Conservation (phyloP, 1,140 invertebrate genomes). For the Yoshiicerus persimilis region DNA sequence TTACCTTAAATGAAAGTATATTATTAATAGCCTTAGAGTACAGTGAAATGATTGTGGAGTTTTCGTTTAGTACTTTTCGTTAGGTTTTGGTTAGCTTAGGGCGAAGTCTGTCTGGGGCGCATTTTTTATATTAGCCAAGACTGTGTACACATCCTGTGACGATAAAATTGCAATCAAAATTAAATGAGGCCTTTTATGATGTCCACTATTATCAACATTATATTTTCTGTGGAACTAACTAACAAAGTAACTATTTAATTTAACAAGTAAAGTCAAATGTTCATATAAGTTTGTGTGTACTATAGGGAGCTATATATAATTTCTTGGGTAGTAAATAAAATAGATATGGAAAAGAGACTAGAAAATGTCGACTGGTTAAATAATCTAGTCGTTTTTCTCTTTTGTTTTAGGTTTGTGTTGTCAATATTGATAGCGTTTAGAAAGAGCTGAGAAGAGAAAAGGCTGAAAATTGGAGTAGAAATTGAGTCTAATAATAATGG, state of each 20-base stretch:
- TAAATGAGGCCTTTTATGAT: not conserved
- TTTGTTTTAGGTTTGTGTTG: not conserved
- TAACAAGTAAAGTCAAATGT: not conserved
- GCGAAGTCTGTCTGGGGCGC: not conserved
- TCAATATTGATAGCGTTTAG: not conserved
- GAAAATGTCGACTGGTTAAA: too few species aligned
- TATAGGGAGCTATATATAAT: too few species aligned
- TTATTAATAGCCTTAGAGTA: not conserved
- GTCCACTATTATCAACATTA: not conserved
- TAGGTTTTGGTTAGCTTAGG: too few species aligned
- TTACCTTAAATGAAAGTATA: not conserved
- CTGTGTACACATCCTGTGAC: not conserved
- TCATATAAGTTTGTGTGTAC: not conserved
- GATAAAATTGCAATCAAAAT: not conserved
- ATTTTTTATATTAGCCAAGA: not conserved
- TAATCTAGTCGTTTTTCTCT: not conserved
- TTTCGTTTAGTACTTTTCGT: not conserved
- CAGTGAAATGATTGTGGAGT: not conserved
- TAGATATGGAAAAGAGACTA: not conserved
- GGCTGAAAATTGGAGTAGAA: constrained; percentile 11
- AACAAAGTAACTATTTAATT: not conserved
- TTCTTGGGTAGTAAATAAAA: not conserved
- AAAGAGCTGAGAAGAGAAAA: not conserved
- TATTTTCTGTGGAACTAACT: not conserved
- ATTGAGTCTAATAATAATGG: constrained; percentile 21